Conservation (phyloP, 2,797 vertebrate genomes). For the Acrossocheilus wenchowensis region DNA sequence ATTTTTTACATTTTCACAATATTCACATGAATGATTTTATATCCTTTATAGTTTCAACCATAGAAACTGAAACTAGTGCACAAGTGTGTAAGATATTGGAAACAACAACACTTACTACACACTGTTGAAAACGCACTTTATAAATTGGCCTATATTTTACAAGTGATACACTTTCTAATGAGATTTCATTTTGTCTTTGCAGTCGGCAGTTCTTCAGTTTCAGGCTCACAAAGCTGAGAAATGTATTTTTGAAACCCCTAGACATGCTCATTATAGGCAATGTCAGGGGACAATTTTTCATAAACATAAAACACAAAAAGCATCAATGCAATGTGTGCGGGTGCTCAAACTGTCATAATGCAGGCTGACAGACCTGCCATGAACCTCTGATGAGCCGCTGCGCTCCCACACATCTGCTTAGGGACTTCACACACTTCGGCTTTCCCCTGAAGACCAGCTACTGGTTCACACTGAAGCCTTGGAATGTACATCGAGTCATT, state of each 20-base stretch:
- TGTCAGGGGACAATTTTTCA: constrained; percentile 5
- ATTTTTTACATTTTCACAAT: neutral
- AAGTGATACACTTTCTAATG: neutral
- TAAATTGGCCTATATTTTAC: neutral
- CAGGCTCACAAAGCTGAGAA: neutral
- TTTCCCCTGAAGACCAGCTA: constrained; percentile 11
- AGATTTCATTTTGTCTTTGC: neutral
- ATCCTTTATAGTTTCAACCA: neutral
- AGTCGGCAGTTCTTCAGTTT: neutral
- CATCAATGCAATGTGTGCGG: neutral
- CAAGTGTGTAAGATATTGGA: neutral
- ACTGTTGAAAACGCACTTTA: neutral
- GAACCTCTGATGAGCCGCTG: constrained; percentile 1
- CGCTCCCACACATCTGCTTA: neutral
- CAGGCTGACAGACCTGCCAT: neutral
- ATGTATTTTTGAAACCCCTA: neutral
- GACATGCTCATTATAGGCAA: constrained; percentile 16
- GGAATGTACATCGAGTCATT: neutral
- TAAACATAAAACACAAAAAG: neutral
- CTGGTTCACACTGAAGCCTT: neutral
- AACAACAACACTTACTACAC: neutral
- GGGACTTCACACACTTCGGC: neutral
- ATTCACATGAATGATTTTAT: neutral
- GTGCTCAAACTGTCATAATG: constrained; percentile 18
- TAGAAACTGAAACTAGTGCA: neutral